Conservation (phyloP, 64 coral and sea anemone species). For the Platygyra sinensis region DNA sequence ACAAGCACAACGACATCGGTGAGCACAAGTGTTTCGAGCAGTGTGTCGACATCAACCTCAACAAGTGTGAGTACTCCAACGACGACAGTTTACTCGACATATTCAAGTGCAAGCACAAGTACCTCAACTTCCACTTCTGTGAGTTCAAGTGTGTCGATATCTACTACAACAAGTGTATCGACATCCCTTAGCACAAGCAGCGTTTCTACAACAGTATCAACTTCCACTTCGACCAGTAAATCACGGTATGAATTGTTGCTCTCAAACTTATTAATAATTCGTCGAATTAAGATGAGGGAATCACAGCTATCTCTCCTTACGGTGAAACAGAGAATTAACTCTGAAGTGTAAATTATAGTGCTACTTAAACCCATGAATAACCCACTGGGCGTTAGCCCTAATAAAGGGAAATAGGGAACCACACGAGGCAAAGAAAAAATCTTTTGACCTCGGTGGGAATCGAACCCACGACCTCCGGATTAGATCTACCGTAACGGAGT, state of each 20-base stretch:
- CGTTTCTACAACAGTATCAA: constrained; percentile 18
- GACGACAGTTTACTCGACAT: background rate
- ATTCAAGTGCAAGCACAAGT: background rate
- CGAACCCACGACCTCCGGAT: too few relatives aligned
- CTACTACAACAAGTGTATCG: background rate
- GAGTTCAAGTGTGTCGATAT: background rate
- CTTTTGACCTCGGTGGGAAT: too few relatives aligned
- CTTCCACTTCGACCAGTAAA: background rate
- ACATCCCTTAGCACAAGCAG: background rate
- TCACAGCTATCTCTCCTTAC: too few relatives aligned
- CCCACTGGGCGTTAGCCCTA: too few relatives aligned
- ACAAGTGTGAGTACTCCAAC: background rate
- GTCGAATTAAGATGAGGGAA: too few relatives aligned
- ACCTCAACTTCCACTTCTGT: background rate
- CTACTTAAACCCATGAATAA: too few relatives aligned
- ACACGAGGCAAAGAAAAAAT: too few relatives aligned
- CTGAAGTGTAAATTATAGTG: too few relatives aligned
- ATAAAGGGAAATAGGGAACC: too few relatives aligned
- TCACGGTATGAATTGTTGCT: background rate
- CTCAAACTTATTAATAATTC: background rate
- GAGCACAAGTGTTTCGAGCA: background rate
- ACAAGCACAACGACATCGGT: background rate
- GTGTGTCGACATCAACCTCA: background rate
- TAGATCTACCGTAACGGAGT: too few relatives aligned
- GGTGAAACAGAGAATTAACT: too few relatives aligned